Evolutionary conservation across 2,888 invertebrate genomes (phyloP).

Genomic region (Sphaerophoria rueppellii): DNA sequence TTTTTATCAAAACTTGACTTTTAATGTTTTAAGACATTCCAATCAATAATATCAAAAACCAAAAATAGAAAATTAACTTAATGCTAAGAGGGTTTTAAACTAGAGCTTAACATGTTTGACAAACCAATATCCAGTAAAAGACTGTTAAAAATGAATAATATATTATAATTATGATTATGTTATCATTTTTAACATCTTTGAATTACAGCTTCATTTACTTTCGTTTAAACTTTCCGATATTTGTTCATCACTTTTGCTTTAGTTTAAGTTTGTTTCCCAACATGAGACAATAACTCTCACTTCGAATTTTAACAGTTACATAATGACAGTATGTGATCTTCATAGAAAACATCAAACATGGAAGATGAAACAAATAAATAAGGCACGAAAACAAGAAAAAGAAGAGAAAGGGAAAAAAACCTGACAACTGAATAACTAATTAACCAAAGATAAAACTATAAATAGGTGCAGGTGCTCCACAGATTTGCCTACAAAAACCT

Average conservation of each 20-base stretch:
- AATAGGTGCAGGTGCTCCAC: background rate
- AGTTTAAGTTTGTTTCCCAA: slow-evolving; percentile 16
- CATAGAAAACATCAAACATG: background rate
- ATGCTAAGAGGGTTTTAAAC: no score
- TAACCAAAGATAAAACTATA: slow-evolving; percentile 12
- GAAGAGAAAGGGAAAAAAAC: slow-evolving; percentile 40
- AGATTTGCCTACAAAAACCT: slow-evolving; percentile 2
- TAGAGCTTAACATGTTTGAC: no score
- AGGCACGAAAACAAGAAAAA: slow-evolving; percentile 19
- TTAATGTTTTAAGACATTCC: no score
- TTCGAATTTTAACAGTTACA: slow-evolving; percentile 58
- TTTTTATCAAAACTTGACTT: no score
- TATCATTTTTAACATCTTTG: slow-evolving; percentile 17
- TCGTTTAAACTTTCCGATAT: slow-evolving; percentile 47
- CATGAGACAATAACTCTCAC: slow-evolving; percentile 67
- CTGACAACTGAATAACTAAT: slow-evolving; percentile 32
- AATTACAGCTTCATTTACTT: slow-evolving; percentile 14
- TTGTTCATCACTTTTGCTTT: slow-evolving; percentile 17
- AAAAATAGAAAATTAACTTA: no score
- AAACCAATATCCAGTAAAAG: background rate
- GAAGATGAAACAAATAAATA: background rate
- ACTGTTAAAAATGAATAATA: background rate
- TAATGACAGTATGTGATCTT: slow-evolving; percentile 30
- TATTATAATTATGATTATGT: background rate
- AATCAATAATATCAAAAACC: no score